Evolutionary conservation across 2,888 invertebrate species (phyloP).

Genomic region (Emmelina monodactyla): DNA sequence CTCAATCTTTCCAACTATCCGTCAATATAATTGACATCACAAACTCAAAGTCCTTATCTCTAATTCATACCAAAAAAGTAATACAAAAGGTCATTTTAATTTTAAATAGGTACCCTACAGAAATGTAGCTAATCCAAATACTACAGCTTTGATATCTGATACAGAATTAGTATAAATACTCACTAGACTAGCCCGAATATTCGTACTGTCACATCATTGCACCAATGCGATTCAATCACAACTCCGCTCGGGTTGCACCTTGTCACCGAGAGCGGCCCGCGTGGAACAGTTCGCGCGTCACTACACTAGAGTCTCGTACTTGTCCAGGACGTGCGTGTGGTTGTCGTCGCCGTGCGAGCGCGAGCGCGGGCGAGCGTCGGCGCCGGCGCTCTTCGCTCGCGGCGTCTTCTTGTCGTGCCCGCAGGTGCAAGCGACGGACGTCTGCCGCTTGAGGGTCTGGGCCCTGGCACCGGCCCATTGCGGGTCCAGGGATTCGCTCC

Average conservation of each 20-base stretch:
- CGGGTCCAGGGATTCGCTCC: conserved; percentile 54
- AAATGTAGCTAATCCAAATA: no score
- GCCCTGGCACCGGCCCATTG: conserved; percentile 39
- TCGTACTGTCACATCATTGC: no score
- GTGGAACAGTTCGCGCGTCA: conserved; percentile 12
- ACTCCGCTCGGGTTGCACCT: no score
- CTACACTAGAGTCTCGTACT: conserved; percentile 60
- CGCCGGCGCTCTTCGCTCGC: conserved; percentile 35
- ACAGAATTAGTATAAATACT: no score
- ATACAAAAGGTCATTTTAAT: no score
- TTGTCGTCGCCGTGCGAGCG: conserved; percentile 51
- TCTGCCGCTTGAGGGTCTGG: conserved; percentile 48
- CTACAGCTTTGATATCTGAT: no score
- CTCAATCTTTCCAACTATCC: conserved; percentile 2
- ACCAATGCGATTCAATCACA: no score
- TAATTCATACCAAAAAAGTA: no score
- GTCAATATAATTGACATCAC: background rate
- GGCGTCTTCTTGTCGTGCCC: conserved; percentile 53
- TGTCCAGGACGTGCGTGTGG: conserved; percentile 50
- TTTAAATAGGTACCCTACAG: no score
- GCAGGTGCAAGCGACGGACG: conserved; percentile 56
- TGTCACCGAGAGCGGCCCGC: no score
- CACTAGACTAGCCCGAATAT: no score
- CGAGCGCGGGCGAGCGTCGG: conserved; percentile 36
- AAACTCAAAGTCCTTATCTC: no score